These are phyloP conservation scores for Leptatherina wallacei DNA, from an alignment of 2,797 vertebrate genomes.

Conservation along the genomic window DNA sequence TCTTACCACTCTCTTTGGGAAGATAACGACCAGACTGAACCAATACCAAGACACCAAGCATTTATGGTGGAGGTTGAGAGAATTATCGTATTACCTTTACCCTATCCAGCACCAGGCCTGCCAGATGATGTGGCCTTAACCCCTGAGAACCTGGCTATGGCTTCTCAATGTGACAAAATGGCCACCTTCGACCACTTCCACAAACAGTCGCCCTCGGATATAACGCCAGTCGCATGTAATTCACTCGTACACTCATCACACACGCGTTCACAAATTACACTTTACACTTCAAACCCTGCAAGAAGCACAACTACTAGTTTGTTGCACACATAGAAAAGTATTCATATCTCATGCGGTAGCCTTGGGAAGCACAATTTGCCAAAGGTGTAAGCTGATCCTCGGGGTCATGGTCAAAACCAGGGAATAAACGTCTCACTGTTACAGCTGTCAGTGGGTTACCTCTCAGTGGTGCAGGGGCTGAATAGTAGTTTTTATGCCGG, in stretches of 20 bases:
- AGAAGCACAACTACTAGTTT: constrained; percentile 58
- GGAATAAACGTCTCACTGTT: constrained; percentile 72
- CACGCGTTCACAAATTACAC: constrained; percentile 43
- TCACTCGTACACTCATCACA: constrained; percentile 34
- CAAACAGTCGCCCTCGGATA: constrained; percentile 20
- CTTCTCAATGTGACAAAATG: constrained; percentile 31
- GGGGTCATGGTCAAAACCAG: constrained; percentile 66
- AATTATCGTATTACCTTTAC: constrained; percentile 34
- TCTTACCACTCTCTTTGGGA: background rate
- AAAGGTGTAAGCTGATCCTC: constrained; percentile 65
- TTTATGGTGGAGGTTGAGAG: constrained; percentile 24
- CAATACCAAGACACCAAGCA: constrained; percentile 12
- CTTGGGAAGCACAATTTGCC: constrained; percentile 69
- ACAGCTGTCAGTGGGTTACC: constrained; percentile 73
- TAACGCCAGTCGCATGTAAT: constrained; percentile 21
- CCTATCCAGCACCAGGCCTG: constrained; percentile 9
- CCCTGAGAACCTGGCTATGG: constrained; percentile 21
- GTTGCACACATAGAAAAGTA: constrained; percentile 66
- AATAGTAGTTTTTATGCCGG: constrained; percentile 70
- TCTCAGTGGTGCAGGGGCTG: constrained; percentile 52
- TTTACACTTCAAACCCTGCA: constrained; percentile 48
- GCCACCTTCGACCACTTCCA: constrained; percentile 8
- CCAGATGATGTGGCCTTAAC: constrained; percentile 38
- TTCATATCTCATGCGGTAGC: constrained; percentile 64
- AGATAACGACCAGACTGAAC: background rate